Evolutionary conservation across 92 coral and sea anemone genomes (phyloP).

Genomic region (Umimayanthus kanabou): DNA sequence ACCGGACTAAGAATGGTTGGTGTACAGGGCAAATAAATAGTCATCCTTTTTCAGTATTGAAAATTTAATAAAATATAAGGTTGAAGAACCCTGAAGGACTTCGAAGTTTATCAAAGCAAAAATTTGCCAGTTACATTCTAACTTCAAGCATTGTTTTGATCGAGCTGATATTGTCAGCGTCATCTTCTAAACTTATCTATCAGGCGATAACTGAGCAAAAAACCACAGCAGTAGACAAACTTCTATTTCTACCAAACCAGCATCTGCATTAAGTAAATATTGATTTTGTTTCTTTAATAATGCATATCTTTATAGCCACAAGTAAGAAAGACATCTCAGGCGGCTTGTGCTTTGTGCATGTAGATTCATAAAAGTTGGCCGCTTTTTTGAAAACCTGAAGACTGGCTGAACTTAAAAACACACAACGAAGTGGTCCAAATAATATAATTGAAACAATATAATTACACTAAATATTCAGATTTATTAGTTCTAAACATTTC

Average conservation of each 20-base stretch:
- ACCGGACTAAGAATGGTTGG: background rate
- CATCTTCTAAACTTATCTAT: slow-evolving; percentile 1
- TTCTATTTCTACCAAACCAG: slow-evolving; percentile 6
- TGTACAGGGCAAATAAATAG: background rate
- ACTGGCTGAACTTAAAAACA: background rate
- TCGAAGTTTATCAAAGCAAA: slow-evolving; percentile 2
- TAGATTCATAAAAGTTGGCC: slow-evolving; percentile 8
- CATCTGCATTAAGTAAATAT: slow-evolving; percentile 43
- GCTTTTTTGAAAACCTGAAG: background rate
- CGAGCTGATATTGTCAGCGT: background rate
- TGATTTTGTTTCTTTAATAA: slow-evolving; percentile 41
- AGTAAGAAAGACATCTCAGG: background rate
- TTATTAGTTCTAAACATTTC: slow-evolving; percentile 37
- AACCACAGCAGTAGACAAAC: slow-evolving; percentile 30
- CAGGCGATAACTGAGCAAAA: background rate
- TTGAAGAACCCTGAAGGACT: background rate
- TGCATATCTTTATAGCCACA: slow-evolving; percentile 26
- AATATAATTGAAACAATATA: background rate
- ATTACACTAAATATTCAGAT: slow-evolving; percentile 13
- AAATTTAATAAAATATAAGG: slow-evolving; percentile 16
- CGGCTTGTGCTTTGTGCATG: background rate
- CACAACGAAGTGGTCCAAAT: background rate
- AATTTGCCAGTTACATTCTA: background rate
- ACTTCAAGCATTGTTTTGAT: slow-evolving; percentile 18
- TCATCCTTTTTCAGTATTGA: background rate